Evolutionary conservation across 2,888 invertebrate genomes (phyloP).

Genomic region (Spicauda simplicius): DNA sequence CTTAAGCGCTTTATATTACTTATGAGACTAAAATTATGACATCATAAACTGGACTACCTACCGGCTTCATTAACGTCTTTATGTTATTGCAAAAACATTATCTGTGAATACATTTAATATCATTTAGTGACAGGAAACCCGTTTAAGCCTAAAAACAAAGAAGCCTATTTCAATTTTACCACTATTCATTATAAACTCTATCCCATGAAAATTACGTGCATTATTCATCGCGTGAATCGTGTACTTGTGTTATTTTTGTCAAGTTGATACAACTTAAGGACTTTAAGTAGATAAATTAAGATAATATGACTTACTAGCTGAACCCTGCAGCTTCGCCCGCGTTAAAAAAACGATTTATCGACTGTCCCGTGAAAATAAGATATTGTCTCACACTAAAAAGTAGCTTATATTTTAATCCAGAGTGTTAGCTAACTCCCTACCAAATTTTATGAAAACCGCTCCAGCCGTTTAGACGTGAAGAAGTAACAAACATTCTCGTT

Average conservation of each 20-base stretch:
- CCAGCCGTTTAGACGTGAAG: too few species aligned
- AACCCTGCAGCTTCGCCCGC: too few species aligned
- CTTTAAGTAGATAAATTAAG: slow-evolving; percentile 49
- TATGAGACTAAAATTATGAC: slow-evolving; percentile 43
- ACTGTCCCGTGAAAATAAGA: too few species aligned
- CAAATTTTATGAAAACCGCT: too few species aligned
- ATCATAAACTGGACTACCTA: slow-evolving; percentile 44
- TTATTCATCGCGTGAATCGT: not conserved
- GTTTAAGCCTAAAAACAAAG: slow-evolving; percentile 58
- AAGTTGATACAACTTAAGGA: slow-evolving; percentile 39
- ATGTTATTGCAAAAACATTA: slow-evolving; percentile 67
- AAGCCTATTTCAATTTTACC: slow-evolving; percentile 44
- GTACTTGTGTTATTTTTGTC: slow-evolving; percentile 7
- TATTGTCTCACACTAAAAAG: too few species aligned
- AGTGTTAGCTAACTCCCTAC: too few species aligned
- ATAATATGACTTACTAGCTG: slow-evolving; percentile 52
- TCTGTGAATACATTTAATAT: slow-evolving; percentile 66
- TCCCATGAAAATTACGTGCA: not conserved
- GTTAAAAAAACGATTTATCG: too few species aligned
- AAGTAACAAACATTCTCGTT: too few species aligned
- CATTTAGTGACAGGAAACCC: slow-evolving; percentile 76
- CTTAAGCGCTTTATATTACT: slow-evolving; percentile 25
- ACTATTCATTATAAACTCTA: slow-evolving; percentile 7
- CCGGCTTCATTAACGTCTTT: slow-evolving; percentile 64
- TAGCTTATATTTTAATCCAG: too few species aligned